These are phyloP conservation scores for Melikaiella ostensackeni DNA, from an alignment of 2,888 invertebrate species.

Conservation along the genomic window DNA sequence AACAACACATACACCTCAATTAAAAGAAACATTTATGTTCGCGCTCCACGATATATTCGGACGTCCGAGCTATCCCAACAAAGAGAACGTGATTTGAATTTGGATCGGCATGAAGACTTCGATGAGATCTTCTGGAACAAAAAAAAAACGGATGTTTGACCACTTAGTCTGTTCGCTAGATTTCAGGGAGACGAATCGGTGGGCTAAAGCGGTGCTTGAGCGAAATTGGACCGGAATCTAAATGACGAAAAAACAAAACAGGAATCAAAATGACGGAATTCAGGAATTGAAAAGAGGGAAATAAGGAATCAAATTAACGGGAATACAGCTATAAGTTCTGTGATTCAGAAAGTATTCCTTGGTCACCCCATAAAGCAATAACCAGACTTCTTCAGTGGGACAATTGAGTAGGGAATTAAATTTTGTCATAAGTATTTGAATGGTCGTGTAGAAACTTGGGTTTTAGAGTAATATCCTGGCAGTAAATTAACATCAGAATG, in stretches of 20 bases:
- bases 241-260: constrained; percentile 6
- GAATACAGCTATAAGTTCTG: constrained; percentile 21
- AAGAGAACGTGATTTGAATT: constrained; percentile 63
- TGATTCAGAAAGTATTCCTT: constrained; percentile 21
- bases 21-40: too few species aligned
- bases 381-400: neutral
- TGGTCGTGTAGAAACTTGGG: neutral
- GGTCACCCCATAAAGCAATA: constrained; percentile 26
- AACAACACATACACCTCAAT: too few species aligned
- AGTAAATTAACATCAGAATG: constrained; percentile 26
- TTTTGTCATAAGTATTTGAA: neutral
- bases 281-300: constrained; percentile 16
- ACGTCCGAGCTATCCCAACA: constrained; percentile 51
- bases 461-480: neutral
- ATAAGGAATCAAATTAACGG: constrained; percentile 37
- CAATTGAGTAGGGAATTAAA: constrained; percentile 13
- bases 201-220: constrained; percentile 15
- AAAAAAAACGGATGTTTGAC: neutral
- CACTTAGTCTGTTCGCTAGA: constrained; percentile 5
- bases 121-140: constrained; percentile 52
- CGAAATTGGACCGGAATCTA: neutral
- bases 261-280: constrained; percentile 36
- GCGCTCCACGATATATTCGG: constrained; percentile 43
- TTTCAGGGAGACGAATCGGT: constrained; percentile 24
- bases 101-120: constrained; percentile 55